Evolutionary conservation across 35 echinoderm and acorn worm species (phyloP).

Genomic region (Acanthaster planci): DNA sequence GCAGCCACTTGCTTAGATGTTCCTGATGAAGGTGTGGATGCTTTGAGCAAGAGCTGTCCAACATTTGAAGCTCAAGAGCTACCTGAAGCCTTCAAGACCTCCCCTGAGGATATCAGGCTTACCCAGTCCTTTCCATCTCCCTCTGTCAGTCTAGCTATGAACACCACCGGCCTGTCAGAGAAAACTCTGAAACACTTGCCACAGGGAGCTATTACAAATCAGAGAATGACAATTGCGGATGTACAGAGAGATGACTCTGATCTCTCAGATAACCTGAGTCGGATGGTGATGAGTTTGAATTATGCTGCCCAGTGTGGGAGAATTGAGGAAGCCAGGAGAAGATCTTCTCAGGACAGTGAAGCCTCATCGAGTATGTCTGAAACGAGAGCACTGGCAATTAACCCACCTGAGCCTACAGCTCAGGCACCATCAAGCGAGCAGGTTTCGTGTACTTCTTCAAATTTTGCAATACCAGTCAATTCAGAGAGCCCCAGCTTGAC

Average conservation of each 20-base stretch:
- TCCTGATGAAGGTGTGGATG: neutral
- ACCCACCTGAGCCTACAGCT: too few species aligned
- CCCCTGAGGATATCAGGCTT: neutral
- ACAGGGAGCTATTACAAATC: neutral
- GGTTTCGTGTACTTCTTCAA: too few species aligned
- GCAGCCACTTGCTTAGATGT: neutral
- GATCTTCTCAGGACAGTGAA: conserved; percentile 12
- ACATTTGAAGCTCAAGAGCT: neutral
- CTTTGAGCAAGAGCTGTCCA: neutral
- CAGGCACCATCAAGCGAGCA: too few species aligned
- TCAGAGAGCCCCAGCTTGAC: too few species aligned
- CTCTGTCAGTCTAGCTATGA: neutral
- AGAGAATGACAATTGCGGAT: neutral
- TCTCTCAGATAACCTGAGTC: conserved; percentile 7
- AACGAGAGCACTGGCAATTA: too few species aligned
- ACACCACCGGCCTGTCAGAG: conserved; percentile 7
- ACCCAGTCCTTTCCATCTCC: neutral
- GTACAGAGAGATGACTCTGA: neutral
- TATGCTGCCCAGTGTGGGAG: conserved; percentile 1
- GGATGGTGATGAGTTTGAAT: conserved; percentile 36
- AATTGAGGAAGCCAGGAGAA: neutral
- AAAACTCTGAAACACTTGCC: conserved; percentile 30
- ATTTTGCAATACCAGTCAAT: too few species aligned
- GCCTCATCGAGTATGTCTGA: neutral
- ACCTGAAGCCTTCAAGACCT: neutral